Base-by-base conservation (phyloP, 2,888 invertebrate genomes). In the Cheilosia urbana region DNA sequence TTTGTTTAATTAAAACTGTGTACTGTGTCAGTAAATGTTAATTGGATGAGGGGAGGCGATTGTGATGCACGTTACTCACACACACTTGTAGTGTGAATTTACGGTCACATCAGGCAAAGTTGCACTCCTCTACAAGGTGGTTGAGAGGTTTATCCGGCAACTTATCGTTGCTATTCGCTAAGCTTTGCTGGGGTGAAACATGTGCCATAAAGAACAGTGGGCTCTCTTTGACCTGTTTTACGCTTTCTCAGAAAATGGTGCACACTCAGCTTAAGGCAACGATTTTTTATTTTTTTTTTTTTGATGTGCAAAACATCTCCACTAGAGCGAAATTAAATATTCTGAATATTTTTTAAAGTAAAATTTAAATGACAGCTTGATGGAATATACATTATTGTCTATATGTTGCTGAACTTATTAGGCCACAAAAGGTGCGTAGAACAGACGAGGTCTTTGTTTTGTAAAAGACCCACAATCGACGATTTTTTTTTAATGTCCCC, bases 1-100 rank as follows among this genome's bases (percentile, higher is more conserved):
- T 84, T 84, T 84, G 75, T 84, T 75, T 84, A 80, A 84, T 84
- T 84, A 84, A 84, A 84, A 75, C 65, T 65, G 75, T 80, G 55
- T 69, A 80, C 75, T 55, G 42, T 69, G 58, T 75, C 73, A 75
- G 79, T 73, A 65, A 73, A 68, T 84, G 73, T 75, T 84, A 79
- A 84, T 84, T 80, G 57, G 68, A 83, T 58, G 68, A 63, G 30
- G 47, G 78, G 58, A 40, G 15, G 58, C 27, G 40, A 51, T 45
- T 63, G 51, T 63, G 45, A 40, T 73, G 72, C 42, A 45, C 15
- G 62, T 62, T 72, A 19, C 60, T 47, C 57, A 9, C 1, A 34
- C 34, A 11, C 57, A 21, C 19, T 3, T 69, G 27, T 4, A 9
- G 49, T 62, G 42, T 5, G 55, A 17, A 55, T 27, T 55, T 42